These are phyloP conservation scores for Aporophyla lueneburgensis DNA, from an alignment of 2,888 invertebrate species.

Conservation along the genomic window DNA sequence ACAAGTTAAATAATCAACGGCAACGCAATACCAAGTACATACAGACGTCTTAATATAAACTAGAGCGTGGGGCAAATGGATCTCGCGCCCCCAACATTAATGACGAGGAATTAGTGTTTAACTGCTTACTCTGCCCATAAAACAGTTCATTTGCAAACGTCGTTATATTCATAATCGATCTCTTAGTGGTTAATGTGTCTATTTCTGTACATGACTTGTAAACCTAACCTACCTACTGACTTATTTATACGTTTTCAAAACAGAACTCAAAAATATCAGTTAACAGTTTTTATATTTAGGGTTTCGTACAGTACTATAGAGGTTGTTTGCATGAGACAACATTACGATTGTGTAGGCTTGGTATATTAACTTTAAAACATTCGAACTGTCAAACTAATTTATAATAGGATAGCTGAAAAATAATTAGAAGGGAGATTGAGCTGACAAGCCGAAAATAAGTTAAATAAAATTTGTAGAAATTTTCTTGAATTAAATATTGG, in stretches of 20 bases:
- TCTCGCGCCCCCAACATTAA: slow-evolving; percentile 28
- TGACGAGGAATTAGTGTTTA: slow-evolving; percentile 43
- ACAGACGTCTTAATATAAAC: slow-evolving; percentile 21
- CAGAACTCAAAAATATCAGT: not conserved
- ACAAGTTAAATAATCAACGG: too few relatives aligned
- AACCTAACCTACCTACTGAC: not conserved
- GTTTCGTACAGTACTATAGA: too few relatives aligned
- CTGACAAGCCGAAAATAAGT: too few relatives aligned
- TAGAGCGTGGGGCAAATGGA: slow-evolving; percentile 40
- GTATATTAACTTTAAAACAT: too few relatives aligned
- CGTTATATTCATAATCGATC: slow-evolving; percentile 40
- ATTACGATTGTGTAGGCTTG: too few relatives aligned
- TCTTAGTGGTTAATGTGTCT: slow-evolving; percentile 16
- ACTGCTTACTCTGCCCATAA: slow-evolving; percentile 35
- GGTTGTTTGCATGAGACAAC: too few relatives aligned
- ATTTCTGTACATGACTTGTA: slow-evolving; percentile 24
- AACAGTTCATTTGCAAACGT: slow-evolving; percentile 45
- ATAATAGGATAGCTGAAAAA: too few relatives aligned
- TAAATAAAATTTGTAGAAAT: too few relatives aligned
- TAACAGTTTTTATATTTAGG: too few relatives aligned
- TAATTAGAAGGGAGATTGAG: too few relatives aligned
- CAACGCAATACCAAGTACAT: not conserved
- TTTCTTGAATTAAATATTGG: too few relatives aligned
- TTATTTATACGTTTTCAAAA: not conserved
- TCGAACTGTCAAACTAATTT: too few relatives aligned